Evolutionary conservation across 1,140 invertebrate species (phyloP).

Genomic region (Cepaea nemoralis): DNA sequence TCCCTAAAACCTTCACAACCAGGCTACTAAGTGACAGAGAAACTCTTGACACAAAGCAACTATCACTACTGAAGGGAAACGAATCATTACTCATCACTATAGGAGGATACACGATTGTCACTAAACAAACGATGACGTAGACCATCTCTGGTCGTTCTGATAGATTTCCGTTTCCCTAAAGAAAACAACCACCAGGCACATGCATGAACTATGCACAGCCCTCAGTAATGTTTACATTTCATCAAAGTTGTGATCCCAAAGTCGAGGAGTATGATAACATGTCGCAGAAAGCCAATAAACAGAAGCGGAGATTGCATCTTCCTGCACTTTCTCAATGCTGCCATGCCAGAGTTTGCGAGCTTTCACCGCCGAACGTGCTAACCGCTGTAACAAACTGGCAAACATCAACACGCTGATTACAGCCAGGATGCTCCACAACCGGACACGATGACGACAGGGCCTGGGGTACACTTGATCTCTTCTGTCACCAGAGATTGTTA

Average conservation of each 20-base stretch:
- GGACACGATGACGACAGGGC: conserved; percentile 4
- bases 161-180: neutral
- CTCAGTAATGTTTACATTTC: conserved; percentile 14
- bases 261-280: conserved; percentile 21
- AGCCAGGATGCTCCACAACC: conserved; percentile 18
- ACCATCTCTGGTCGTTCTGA: neutral
- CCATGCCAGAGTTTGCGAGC: neutral
- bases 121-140: neutral
- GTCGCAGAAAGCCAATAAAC: conserved; percentile 1
- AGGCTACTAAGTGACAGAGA: too few relatives aligned
- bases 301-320: neutral
- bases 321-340: neutral
- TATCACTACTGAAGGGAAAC: too few relatives aligned
- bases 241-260: neutral
- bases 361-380: neutral
- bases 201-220: neutral
- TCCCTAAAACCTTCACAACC: too few relatives aligned
- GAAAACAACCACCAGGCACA: neutral
- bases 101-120: neutral
- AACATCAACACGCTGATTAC: conserved; percentile 26
- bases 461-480: conserved; percentile 8
- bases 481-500: conserved; percentile 37
- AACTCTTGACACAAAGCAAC: too few relatives aligned
- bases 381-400: neutral
- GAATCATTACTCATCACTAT: too few relatives aligned